Evolutionary conservation across 2,797 vertebrate species (phyloP).

Genomic region (Sebastes ruberrimus): DNA sequence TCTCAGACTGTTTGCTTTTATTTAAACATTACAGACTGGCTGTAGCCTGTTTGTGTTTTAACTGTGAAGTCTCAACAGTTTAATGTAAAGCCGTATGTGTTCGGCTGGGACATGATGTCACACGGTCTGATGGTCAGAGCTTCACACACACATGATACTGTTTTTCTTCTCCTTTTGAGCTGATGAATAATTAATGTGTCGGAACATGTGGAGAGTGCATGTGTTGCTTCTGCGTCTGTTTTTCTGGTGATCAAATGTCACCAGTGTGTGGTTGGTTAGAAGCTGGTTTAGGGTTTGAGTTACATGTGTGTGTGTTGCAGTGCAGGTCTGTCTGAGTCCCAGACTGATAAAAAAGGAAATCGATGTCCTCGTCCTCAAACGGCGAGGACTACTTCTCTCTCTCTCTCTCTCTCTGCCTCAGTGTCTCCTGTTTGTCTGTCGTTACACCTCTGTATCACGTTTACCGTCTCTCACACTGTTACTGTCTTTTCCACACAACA

Average conservation of each 20-base stretch:
- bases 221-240: neutral
- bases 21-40: too few species aligned
- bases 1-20: too few species aligned
- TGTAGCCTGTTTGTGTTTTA: too few species aligned
- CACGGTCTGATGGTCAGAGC: neutral
- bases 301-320: neutral
- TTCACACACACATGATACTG: neutral
- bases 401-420: neutral
- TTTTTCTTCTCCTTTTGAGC: neutral
- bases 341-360: slow-evolving; percentile 14
- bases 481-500: neutral
- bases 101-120: neutral
- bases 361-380: neutral
- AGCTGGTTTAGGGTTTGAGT: neutral
- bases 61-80: too few species aligned
- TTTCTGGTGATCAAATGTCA: slow-evolving; percentile 17
- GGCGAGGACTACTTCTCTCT: neutral
- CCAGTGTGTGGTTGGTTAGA: neutral
- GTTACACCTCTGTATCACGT: neutral
- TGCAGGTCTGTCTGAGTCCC: neutral
- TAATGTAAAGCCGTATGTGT: neutral
- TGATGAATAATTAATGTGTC: slow-evolving; percentile 37
- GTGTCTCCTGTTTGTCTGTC: neutral
- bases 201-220: neutral
- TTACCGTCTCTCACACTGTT: neutral